Conservation (phyloP, 2,888 invertebrate species). For the Drosophila prolongata region DNA sequence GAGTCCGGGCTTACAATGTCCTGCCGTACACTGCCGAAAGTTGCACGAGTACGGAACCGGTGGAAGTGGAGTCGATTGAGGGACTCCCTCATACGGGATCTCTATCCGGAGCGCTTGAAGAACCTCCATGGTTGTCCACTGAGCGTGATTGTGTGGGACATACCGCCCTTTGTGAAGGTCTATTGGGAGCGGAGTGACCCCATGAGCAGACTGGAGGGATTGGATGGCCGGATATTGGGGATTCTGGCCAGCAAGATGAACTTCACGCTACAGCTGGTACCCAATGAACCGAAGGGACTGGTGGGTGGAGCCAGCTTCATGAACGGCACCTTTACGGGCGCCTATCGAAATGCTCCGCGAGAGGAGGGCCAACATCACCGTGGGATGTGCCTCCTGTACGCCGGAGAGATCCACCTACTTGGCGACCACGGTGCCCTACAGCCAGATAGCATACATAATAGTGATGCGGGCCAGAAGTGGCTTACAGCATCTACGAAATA, state of each 20-base stretch:
- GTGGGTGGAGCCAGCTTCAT: slow-evolving; percentile 48
- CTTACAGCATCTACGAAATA: slow-evolving; percentile 59
- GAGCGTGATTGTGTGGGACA: slow-evolving; percentile 55
- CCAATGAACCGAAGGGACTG: slow-evolving; percentile 53
- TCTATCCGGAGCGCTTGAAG: slow-evolving; percentile 58
- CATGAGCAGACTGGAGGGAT: slow-evolving; percentile 29
- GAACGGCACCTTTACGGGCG: slow-evolving; percentile 63
- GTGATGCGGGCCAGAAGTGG: slow-evolving; percentile 31
- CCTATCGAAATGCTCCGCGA: slow-evolving; percentile 53
- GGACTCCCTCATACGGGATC: neutral
- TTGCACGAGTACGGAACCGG: slow-evolving; percentile 41
- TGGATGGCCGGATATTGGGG: slow-evolving; percentile 56
- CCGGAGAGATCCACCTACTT: slow-evolving; percentile 46
- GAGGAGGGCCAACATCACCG: slow-evolving; percentile 52
- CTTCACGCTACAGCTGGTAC: slow-evolving; percentile 49
- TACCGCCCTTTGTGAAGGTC: slow-evolving; percentile 56
- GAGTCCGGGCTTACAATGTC: slow-evolving; percentile 35
- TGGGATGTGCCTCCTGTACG: slow-evolving; percentile 58
- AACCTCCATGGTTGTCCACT: slow-evolving; percentile 75
- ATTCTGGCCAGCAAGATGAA: slow-evolving; percentile 52
- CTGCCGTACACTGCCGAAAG: slow-evolving; percentile 40
- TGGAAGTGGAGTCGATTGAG: slow-evolving; percentile 5
- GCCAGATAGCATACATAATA: slow-evolving; percentile 50
- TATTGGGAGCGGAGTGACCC: neutral
- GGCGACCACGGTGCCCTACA: slow-evolving; percentile 50